Evolutionary conservation across 2,797 vertebrate species (phyloP).

Genomic region (Scleropages formosus): DNA sequence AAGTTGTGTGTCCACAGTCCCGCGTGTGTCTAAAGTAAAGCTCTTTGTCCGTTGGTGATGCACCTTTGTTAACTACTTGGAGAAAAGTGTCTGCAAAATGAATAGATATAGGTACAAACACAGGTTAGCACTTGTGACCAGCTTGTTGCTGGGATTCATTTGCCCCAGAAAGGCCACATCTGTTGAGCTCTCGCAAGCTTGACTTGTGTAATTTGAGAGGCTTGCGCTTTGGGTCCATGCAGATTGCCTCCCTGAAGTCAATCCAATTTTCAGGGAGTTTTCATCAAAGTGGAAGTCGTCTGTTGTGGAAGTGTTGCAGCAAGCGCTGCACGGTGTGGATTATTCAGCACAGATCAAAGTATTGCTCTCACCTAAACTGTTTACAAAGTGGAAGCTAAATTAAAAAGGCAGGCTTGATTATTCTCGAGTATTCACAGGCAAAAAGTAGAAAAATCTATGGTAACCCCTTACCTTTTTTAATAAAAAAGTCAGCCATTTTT

Average conservation of each 20-base stretch:
- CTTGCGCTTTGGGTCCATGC: background rate
- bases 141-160: too few species aligned
- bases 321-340: background rate
- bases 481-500: background rate
- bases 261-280: background rate
- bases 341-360: background rate
- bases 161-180: background rate
- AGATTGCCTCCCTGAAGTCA: slow-evolving; percentile 15
- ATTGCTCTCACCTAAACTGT: background rate
- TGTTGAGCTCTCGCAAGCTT: too few species aligned
- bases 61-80: too few species aligned
- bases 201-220: background rate
- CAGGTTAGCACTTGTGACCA: too few species aligned
- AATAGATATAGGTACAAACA: too few species aligned
- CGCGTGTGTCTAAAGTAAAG: too few species aligned
- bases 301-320: background rate
- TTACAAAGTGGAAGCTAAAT: slow-evolving; percentile 6
- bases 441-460: background rate
- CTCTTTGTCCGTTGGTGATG: too few species aligned
- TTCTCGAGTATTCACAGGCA: background rate
- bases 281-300: slow-evolving; percentile 12
- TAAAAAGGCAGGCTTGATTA: background rate
- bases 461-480: background rate
- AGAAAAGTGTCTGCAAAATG: too few species aligned
- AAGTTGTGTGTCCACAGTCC: too few species aligned